Evolutionary conservation across 2,888 invertebrate genomes (phyloP).

Genomic region (Watsonalla cultraria): DNA sequence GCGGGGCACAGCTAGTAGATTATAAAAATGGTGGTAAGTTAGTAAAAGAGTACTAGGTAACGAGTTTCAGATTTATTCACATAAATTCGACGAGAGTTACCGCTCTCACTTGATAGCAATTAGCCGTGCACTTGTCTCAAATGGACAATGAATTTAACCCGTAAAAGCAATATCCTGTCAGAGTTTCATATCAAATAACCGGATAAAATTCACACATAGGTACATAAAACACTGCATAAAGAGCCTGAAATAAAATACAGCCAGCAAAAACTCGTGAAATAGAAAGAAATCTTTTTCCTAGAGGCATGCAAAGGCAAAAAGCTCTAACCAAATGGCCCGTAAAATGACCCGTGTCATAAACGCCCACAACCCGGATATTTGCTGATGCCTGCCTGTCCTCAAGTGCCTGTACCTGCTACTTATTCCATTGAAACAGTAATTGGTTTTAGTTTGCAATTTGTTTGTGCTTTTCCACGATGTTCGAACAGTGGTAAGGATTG

Average conservation of each 20-base stretch:
- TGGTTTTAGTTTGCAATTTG: neutral
- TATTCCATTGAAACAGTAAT: slow-evolving; percentile 1
- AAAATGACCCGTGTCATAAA: slow-evolving; percentile 26
- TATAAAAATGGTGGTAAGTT: too few relatives aligned
- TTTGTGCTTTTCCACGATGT: neutral
- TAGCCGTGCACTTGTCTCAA: too few relatives aligned
- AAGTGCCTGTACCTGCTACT: slow-evolving; percentile 4
- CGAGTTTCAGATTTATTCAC: too few relatives aligned
- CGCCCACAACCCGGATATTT: slow-evolving; percentile 25
- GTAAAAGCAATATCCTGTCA: too few relatives aligned
- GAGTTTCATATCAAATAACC: too few relatives aligned
- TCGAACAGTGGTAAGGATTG: too few relatives aligned
- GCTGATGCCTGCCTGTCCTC: slow-evolving; percentile 19
- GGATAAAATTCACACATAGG: too few relatives aligned
- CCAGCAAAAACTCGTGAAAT: slow-evolving; percentile 4
- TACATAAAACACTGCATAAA: slow-evolving; percentile 16
- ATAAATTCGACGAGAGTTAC: too few relatives aligned
- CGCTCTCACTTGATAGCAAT: too few relatives aligned
- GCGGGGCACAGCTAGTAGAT: too few relatives aligned
- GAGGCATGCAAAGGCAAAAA: slow-evolving; percentile 22
- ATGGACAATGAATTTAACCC: too few relatives aligned
- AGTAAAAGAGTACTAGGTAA: too few relatives aligned
- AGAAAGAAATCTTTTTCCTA: slow-evolving; percentile 13
- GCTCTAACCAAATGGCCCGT: slow-evolving; percentile 23
- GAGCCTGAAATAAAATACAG: neutral